phyloP scores from a whole-genome alignment of 2,113 vertebrate species.

The Camelus dromedarius region DNA sequence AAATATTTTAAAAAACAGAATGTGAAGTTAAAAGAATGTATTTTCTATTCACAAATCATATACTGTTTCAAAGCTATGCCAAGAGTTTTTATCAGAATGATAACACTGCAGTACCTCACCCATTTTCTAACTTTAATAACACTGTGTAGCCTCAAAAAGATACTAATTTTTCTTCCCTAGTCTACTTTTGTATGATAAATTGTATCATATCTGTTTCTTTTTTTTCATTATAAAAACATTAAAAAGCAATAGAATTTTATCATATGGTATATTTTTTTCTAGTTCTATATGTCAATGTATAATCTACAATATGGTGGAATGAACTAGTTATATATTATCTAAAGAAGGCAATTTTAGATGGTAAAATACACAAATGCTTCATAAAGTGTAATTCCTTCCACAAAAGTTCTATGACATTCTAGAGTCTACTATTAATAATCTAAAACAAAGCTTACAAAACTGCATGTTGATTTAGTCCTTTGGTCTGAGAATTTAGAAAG shows the following conservation, averaged over 20 bases:
- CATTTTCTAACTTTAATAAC: neutral
- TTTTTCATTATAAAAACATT: neutral
- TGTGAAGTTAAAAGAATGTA: neutral
- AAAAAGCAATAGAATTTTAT: neutral
- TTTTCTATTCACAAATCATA: neutral
- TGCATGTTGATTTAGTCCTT: neutral
- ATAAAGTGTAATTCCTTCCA: neutral
- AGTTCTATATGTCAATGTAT: neutral
- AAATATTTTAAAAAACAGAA: neutral
- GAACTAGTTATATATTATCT: neutral
- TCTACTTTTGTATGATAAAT: conserved; percentile 2
- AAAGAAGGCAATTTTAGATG: neutral
- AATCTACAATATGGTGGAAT: neutral
- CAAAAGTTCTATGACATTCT: neutral
- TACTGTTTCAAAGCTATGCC: neutral
- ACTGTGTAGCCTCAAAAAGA: neutral
- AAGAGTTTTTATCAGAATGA: neutral
- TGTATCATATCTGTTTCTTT: neutral
- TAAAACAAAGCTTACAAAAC: conserved; percentile 10
- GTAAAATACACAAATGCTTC: conserved; percentile 4
- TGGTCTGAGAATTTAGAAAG: neutral
- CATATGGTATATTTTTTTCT: neutral
- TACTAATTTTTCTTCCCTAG: neutral
- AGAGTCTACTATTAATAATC: neutral
- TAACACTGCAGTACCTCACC: neutral